Base-by-base conservation (phyloP, 2,888 invertebrate species). In the Drosophila neoperkinsi region DNA sequence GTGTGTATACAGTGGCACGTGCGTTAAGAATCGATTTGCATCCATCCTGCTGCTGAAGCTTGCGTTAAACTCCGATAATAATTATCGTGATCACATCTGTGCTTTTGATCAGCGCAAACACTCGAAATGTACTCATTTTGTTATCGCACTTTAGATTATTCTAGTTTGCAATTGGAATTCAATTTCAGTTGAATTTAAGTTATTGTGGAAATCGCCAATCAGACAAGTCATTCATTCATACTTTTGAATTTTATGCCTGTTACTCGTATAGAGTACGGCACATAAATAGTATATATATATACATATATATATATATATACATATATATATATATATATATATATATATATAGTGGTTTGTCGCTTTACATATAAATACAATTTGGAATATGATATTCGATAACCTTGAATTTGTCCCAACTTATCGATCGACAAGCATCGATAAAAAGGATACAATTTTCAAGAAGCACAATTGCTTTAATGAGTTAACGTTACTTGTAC, bases 21-120 rank as follows among this genome's bases (percentile, higher is more conserved):
- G 74, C 79, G 70, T 65, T 21, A 65, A 62, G 33, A 64, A 78
- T 78, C 79, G 71, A 78, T 78, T 67, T 31, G 43, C 51, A 36
- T 64, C 60, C 16, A 62, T 34, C 10, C 25, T 30, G n/a, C 61
- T 62, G 49, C 51, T 34, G n/a, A 64, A 68, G 49, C 51, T 52
- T 33, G 6, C 46, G 52, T 31, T 56, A 7, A 49, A n/a, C 41
- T 58, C 28, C 41, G 53, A 62, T 65, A 57, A 25, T 43, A 33
- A 57, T 11, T 55, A 68, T 38, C 51, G 33, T 38, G 55, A 74
- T 78, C 78, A 41, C 16, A 41, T 13, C 5, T 56, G 13, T 18
- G 5, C 2, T 21, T 43, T 21, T 10, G 57, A 57, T 57, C 41
- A 21, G 3, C 2, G 10, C 10, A 5, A 56, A 16, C 13, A 25